Evolutionary conservation across 2,797 vertebrate species (phyloP), one percentile per base, ranked within the genome.

Genomic region (Pantherophis vulpinus): DNA sequence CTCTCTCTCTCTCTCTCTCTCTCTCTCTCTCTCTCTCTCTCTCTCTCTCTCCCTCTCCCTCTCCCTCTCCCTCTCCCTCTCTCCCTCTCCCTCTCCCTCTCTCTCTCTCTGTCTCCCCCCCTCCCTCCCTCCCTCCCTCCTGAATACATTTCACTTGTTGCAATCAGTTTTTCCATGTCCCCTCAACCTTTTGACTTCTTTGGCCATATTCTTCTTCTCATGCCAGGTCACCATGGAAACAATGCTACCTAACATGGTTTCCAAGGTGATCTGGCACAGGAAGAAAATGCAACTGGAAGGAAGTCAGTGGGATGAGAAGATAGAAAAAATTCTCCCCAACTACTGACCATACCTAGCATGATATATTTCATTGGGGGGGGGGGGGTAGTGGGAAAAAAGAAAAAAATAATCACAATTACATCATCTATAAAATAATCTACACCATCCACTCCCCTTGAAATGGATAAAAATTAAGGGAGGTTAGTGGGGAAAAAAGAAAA

Each of bases 221-320:
- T 58, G 87, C 55, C 55, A 88, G 87, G 56, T 88, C n/a, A 58
- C 86, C 54, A 87, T 87, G 86, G 86, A 87, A 87, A 87, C 55
- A 11, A 58, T 88, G 29, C 55, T 88, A 88, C 20, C 54, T 58
- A 58, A 32, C 54, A 32, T 88, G 9, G 87, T 88, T 88, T 88
- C 55, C 87, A 58, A 32, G 87, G 87, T 88, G 87, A 88, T 88
- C 10, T n/a, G 55, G 87, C n/a, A 32, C 55, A 88, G 42, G 55
- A 88, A 88, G n/a, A 88, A 58, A 58, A 58, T 58, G 54, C 55
- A 58, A 58, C 29, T 32, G n/a, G 87, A 56, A 88, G 87, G 55
- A 88, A 58, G 55, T 88, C 87, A 88, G 87, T 56, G 18, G 16
- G 29, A 55, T 88, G 55, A 58, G 87, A 58, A 58, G n/a, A 58